Evolutionary conservation across 2,113 vertebrate species (phyloP), one percentile per base, ranked within the genome.

Genomic region (Lasiurus borealis): DNA sequence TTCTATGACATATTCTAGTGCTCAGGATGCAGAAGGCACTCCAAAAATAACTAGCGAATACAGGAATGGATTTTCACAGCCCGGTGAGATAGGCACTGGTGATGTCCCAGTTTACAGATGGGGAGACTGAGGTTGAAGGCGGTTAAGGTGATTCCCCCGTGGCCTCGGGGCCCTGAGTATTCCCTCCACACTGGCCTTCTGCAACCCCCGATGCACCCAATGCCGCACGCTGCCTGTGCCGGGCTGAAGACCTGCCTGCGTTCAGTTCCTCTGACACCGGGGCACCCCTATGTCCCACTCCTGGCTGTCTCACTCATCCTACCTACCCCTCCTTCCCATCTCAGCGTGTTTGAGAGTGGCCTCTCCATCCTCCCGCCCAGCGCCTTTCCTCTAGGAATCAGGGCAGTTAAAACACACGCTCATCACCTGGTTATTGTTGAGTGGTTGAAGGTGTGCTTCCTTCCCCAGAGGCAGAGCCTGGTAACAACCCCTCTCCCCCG

Each of bases 71-170:
- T 50, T 73, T 68, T 85, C 59, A 64, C 48, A 12, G 25, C 48
- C 36, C 93, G 54, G 29, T 29, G 34, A 86, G 12, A 6, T 8
- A 91, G 50, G 40, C 36, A 72, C 71, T 62, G 62, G 31, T 57
- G 48, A 46, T 8, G 78, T 66, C 66, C 44, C 44, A 54, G 46
- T 16, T 76, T 86, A 92, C 72, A 80, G 34, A 48, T 57, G 52
- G 95, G 95, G 85, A 96, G 93, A 82, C 12, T 11, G 29, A 92
- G 21, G 48, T 66, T 96, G 46, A 34, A 93, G 66, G 50, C 52
- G 29, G 54, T 72, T 23, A 57, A 57, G 48, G 36, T 76, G 59
- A 57, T 23, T 62, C 78, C 48, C 34, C 66, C 76, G 87, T 12
- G 23, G 71, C 59, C 36, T 86, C 57, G 18, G 29, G 75, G 81